Percentiles rank a stretch among this genome's conserved stretches.
These are phyloP conservation scores for Melanophora roralis DNA, from an alignment of 2,888 invertebrate species.

Conservation along the genomic window DNA sequence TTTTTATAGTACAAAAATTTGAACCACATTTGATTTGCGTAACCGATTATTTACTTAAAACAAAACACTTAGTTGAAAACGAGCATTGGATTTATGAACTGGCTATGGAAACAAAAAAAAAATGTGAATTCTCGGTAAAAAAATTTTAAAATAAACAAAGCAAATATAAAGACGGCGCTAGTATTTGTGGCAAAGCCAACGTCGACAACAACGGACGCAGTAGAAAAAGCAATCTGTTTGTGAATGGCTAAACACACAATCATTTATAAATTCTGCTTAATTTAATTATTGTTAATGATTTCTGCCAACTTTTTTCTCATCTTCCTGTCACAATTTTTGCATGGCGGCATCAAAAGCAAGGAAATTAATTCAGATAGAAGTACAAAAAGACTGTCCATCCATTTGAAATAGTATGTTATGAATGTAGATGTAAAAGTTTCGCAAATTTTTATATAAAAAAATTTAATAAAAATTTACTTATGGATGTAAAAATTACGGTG, in stretches of 20 bases:
- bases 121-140: conserved; percentile 14
- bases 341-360: conserved; percentile 44
- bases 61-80: not conserved
- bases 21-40: too few species aligned
- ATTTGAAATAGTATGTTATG: too few species aligned
- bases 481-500: too few species aligned
- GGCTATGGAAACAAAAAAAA: too few species aligned
- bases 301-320: conserved; percentile 12
- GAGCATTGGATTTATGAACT: not conserved
- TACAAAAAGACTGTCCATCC: not conserved
- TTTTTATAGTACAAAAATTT: too few species aligned
- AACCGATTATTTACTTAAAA: not conserved
- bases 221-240: conserved; percentile 18
- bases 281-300: conserved; percentile 1
- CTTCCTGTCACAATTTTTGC: conserved; percentile 31
- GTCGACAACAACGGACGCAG: not conserved
- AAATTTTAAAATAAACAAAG: not conserved
- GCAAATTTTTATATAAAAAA: too few species aligned
- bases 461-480: too few species aligned
- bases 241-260: too few species aligned
- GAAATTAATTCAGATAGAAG: conserved; percentile 3
- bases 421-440: too few species aligned
- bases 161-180: not conserved
- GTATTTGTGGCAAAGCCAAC: not conserved
- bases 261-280: conserved; percentile 24